Evolutionary conservation across 1,140 invertebrate genomes (phyloP), one percentile per base, ranked within the genome.

Genomic region (Gerris buenoi): DNA sequence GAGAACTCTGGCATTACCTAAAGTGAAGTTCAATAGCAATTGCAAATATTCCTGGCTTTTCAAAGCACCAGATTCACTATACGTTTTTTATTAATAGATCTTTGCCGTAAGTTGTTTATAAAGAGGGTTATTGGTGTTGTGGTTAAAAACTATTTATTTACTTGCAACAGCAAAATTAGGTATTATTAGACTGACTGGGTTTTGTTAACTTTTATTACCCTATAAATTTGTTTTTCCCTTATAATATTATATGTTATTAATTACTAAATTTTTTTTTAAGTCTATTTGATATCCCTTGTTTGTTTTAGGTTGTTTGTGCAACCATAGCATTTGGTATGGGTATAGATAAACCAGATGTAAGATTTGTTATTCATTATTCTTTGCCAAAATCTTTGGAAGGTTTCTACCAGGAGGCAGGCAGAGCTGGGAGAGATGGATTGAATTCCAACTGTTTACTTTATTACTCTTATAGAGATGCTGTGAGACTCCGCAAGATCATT

Each of bases 281-380:
- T n/a, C n/a, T n/a, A n/a, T n/a, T n/a, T 56, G 66, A 18, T 61
- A 23, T 25, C 18, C 25, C 25, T 59, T 25, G n/a, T 65, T 64
- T 61, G 22, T 63, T 75, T 13, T 68, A 86, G 83, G 80, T 87
- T 61, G 89, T 97, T 25, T 95, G 92, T 77, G 95, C 95, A 25
- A 98, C 95, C 0, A 92, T 98, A 70, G 95, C 95, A 0, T 96
- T 97, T 82, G 93, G 93, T 59, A 97, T 98, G 95, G 96, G 95
- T 15, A 95, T 98, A 69, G 95, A 98, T 80, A 98, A 98, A 75
- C 88, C 94, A 15, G 91, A 95, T 80, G 92, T 95, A 1, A 83
- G 90, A 18, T 95, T 86, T 80, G 91, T 96, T 0, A 85, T 98
- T 65, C 96, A 98, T 78, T 90, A 90, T 74, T 87, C 90, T 0